phyloP scores from a whole-genome alignment of 2,113 vertebrate species.

The Pedetes capensis region DNA sequence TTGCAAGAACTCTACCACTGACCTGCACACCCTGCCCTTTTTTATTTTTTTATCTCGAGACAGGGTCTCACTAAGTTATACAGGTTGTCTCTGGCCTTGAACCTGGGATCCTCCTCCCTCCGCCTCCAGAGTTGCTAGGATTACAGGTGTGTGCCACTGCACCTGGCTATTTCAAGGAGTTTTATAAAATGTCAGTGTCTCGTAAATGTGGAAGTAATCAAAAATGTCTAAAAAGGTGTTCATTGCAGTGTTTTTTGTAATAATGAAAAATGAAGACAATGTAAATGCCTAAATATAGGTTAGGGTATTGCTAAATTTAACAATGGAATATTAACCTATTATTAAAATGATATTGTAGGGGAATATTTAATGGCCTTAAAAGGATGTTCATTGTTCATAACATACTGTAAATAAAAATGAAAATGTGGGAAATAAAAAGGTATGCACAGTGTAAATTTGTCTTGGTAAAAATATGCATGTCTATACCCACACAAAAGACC shows the following conservation, averaged over 20 bases:
- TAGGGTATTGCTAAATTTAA: not conserved
- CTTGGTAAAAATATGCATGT: not conserved
- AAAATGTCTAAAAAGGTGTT: conserved; percentile 11
- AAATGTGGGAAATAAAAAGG: not conserved
- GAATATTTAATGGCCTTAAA: conserved; percentile 11
- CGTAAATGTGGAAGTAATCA: not conserved
- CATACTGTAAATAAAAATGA: conserved; percentile 10
- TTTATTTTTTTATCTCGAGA: too few relatives aligned
- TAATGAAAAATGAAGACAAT: conserved; percentile 3
- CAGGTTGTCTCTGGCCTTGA: too few relatives aligned
- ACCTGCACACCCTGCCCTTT: too few relatives aligned
- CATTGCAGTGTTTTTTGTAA: not conserved
- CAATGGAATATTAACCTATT: not conserved
- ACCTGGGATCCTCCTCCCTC: too few relatives aligned
- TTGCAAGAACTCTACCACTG: too few relatives aligned
- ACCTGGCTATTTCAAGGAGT: conserved; percentile 7
- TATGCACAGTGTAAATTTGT: not conserved
- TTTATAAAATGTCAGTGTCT: conserved; percentile 32
- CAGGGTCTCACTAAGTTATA: too few relatives aligned
- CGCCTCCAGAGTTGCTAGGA: too few relatives aligned
- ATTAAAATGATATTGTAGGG: conserved; percentile 27
- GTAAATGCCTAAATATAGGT: not conserved
- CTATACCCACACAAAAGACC: not conserved
- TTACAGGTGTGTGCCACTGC: too few relatives aligned
- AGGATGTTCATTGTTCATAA: conserved; percentile 16